Conservation (phyloP, 2,113 vertebrate genomes). For the Caranx ignobilis region DNA sequence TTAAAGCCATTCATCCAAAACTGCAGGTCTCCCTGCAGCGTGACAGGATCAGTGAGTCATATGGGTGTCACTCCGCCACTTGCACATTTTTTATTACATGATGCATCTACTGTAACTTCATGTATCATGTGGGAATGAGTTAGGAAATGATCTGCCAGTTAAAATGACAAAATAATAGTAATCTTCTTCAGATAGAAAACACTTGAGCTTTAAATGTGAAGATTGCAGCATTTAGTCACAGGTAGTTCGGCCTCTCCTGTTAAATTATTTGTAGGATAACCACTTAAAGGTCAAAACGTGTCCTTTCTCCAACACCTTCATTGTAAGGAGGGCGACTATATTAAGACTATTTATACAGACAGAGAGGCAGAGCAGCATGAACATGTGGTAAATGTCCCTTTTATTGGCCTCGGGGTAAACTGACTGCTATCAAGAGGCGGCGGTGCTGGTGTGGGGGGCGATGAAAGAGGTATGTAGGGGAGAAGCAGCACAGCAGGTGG, state of each 20-base stretch:
- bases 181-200: neutral
- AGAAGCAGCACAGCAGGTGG: slow-evolving; percentile 53
- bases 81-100: neutral
- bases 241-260: slow-evolving; percentile 18
- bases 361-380: slow-evolving; percentile 52
- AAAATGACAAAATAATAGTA: neutral
- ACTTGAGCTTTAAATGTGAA: slow-evolving; percentile 8
- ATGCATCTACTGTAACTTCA: neutral
- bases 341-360: slow-evolving; percentile 68
- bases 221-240: neutral
- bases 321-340: slow-evolving; percentile 70
- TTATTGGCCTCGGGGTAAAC: slow-evolving; percentile 68
- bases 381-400: slow-evolving; percentile 59
- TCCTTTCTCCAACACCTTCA: slow-evolving; percentile 61
- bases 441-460: neutral
- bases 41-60: neutral
- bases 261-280: slow-evolving; percentile 36
- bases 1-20: neutral
- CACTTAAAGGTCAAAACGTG: slow-evolving; percentile 64
- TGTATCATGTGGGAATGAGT: neutral
- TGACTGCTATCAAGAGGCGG: slow-evolving; percentile 61
- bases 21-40: neutral
- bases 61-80: neutral
- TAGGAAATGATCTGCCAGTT: neutral
- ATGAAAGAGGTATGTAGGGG: slow-evolving; percentile 22